phyloP scores from a whole-genome alignment of 2,888 invertebrate genomes.

The Trachelus iudaicus region DNA sequence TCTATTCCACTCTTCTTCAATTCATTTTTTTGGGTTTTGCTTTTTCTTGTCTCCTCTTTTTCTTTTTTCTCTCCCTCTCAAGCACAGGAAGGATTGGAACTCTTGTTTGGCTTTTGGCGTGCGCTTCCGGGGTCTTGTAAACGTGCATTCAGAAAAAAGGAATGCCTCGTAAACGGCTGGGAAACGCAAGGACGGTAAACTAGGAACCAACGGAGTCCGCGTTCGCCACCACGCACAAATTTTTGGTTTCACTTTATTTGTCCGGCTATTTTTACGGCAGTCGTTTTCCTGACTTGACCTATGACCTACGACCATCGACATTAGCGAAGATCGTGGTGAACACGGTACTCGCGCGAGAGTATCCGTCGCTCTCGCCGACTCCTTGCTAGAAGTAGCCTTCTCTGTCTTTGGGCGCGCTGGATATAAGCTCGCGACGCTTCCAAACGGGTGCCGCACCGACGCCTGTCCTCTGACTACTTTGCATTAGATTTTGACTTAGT shows the following conservation, averaged over 20 bases:
- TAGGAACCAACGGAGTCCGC: neutral
- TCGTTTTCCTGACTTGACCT: neutral
- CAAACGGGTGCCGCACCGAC: constrained; percentile 70
- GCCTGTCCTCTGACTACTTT: constrained; percentile 33
- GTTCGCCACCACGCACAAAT: neutral
- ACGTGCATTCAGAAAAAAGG: neutral
- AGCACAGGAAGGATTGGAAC: neutral
- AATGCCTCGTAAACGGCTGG: neutral
- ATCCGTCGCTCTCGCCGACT: neutral
- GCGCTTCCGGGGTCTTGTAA: neutral
- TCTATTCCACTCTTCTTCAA: neutral
- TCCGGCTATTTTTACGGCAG: neutral
- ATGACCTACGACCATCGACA: neutral
- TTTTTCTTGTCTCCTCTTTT: neutral
- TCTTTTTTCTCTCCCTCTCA: neutral
- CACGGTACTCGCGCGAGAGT: neutral
- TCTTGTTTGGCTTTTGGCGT: neutral
- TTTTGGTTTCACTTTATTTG: neutral
- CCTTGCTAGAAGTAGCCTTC: constrained; percentile 46
- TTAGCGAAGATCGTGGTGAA: neutral
- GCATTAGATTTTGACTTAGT: constrained; percentile 25
- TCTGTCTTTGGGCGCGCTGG: constrained; percentile 74
- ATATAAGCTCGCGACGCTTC: constrained; percentile 84
- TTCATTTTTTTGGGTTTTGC: neutral
- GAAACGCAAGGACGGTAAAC: neutral